These are phyloP conservation scores for Coracias cyanogaster DNA, from an alignment of 2,797 vertebrate species.

Conservation along the genomic window DNA sequence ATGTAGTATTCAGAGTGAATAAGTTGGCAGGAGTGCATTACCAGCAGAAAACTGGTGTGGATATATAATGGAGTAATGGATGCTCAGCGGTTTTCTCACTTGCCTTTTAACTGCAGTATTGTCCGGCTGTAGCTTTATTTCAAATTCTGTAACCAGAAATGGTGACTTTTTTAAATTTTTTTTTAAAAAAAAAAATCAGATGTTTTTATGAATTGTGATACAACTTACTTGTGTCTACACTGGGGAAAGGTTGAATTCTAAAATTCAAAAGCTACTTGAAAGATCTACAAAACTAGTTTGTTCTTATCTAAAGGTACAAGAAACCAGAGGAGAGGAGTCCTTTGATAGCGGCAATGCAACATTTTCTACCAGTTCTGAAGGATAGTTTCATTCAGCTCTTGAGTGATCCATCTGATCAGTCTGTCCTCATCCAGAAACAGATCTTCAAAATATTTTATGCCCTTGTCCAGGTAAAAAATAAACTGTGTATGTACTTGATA, in stretches of 20 bases:
- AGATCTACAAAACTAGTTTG: constrained; percentile 54
- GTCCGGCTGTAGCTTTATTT: neutral
- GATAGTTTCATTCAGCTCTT: constrained; percentile 96
- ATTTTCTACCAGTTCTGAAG: constrained; percentile 97
- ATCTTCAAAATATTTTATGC: constrained; percentile 99
- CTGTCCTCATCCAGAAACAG: constrained; percentile 98
- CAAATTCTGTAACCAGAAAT: neutral
- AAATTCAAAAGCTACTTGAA: neutral
- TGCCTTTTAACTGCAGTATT: neutral
- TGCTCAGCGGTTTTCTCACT: neutral
- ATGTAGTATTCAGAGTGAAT: neutral
- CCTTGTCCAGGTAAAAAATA: constrained; percentile 92
- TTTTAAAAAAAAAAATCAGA: too few species aligned
- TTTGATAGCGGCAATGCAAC: constrained; percentile 97
- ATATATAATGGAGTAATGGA: neutral
- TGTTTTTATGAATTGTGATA: neutral
- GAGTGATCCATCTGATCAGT: constrained; percentile 91
- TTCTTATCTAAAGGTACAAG: constrained; percentile 89
- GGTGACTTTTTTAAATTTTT: too few species aligned
- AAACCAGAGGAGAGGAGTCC: constrained; percentile 96
- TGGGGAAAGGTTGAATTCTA: neutral
- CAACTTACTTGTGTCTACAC: neutral
- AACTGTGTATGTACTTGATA: neutral
- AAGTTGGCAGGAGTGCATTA: neutral
- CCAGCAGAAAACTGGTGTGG: neutral